Evolutionary conservation across 2,888 invertebrate genomes (phyloP), one percentile per base, ranked within the genome.

Genomic region (Lasioglossum figueresi): DNA sequence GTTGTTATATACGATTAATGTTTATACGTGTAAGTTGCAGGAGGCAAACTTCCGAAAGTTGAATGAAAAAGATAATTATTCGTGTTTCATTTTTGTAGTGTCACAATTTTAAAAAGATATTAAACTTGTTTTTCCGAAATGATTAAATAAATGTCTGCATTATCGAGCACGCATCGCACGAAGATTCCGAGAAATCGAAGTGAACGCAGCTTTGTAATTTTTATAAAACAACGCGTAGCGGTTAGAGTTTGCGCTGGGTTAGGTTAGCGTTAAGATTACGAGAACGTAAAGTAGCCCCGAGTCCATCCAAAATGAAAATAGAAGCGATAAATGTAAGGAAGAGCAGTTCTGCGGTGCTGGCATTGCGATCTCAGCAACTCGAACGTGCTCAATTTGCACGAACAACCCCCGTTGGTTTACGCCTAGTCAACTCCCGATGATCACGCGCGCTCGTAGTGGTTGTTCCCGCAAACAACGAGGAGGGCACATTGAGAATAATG

Each of bases 341-440:
- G 74, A 80, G 76, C 84, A 37, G 74, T 70, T 63, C 71, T 52
- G 77, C 72, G 80, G 83, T 23, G 19, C 37, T 66, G 70, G 76
- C 68, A 80, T 76, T 80, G 86, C 84, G 81, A 75, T 84, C 84
- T 87, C 78, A 80, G 84, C 83, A 84, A 72, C 78, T 87, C 74
- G 79, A 86, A 86, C 86, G 80, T 82, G 87, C 87, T 88, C 82
- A 86, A 88, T 88, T 86, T 88, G 87, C 84, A 76, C 70, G 74
- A 83, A 77, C 82, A 80, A 76, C 79, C 86, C 78, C 74, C 76
- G 84, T 81, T 71, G 80, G 81, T 88, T 88, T 83, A 86, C 87
- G 83, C 87, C 82, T 82, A 81, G 84, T 84, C 81, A 84, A 86
- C 82, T 72, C 86, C 63, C 86, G 82, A 86, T 81, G 86, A 84